Evolutionary conservation across 1,140 invertebrate species (phyloP).

Genomic region (Capitella teleta): DNA sequence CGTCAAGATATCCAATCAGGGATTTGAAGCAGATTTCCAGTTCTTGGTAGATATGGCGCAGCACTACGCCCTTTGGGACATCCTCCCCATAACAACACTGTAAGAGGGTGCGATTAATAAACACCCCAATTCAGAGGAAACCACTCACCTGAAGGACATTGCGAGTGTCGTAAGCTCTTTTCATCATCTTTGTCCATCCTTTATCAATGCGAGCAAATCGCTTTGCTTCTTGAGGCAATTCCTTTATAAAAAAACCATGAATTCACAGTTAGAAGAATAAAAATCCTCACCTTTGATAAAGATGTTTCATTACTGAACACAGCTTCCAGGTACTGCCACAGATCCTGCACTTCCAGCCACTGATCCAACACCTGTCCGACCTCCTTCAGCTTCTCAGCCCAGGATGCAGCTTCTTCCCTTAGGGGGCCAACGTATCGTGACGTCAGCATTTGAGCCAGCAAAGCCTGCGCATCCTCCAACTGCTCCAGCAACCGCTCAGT

Average conservation of each 20-base stretch:
- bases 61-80: conserved; percentile 33
- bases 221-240: conserved; percentile 37
- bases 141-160: conserved; percentile 37
- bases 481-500: conserved; percentile 39
- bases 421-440: conserved; percentile 35
- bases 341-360: conserved; percentile 41
- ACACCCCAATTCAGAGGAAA: background rate
- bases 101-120: background rate
- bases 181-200: conserved; percentile 41
- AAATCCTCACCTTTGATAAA: conserved; percentile 3
- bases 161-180: conserved; percentile 38
- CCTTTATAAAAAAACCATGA: conserved; percentile 15
- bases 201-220: conserved; percentile 35
- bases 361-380: conserved; percentile 39
- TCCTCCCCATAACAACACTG: conserved; percentile 40
- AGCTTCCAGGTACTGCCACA: conserved; percentile 41
- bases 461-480: conserved; percentile 40
- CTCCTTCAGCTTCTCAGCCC: conserved; percentile 42
- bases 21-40: conserved; percentile 42
- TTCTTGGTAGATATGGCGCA: conserved; percentile 39
- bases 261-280: background rate
- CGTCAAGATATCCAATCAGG: conserved; percentile 36
- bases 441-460: conserved; percentile 38
- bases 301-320: conserved; percentile 16
- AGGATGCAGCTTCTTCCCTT: conserved; percentile 37